Evolutionary conservation across 2,113 vertebrate species (phyloP).

Genomic region (Anas platyrhynchos): DNA sequence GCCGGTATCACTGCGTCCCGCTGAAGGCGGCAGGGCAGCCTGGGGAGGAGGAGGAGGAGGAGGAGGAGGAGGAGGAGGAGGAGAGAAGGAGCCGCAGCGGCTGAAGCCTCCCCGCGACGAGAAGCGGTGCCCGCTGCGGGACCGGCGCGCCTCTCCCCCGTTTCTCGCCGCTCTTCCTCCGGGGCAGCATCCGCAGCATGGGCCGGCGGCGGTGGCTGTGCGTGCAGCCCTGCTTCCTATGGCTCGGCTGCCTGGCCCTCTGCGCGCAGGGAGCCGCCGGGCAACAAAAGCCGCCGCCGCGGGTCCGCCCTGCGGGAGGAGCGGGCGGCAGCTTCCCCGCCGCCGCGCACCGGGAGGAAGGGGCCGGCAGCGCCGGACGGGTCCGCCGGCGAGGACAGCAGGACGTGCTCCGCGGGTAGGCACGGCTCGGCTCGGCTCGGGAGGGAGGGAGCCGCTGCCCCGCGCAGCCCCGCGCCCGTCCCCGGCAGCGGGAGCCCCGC

Average conservation of each 20-base stretch:
- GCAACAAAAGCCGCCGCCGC: slow-evolving; percentile 34
- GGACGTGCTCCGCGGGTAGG: slow-evolving; percentile 80
- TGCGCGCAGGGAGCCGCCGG: slow-evolving; percentile 53
- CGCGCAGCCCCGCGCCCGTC: not conserved
- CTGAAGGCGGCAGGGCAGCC: not conserved
- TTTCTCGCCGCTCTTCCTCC: not conserved
- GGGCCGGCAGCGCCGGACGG: slow-evolving; percentile 35
- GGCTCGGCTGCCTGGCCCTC: slow-evolving; percentile 72
- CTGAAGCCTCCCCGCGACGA: not conserved
- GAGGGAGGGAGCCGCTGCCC: slow-evolving; percentile 30
- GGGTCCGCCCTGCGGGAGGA: slow-evolving; percentile 25
- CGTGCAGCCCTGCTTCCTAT: slow-evolving; percentile 59
- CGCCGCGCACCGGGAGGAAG: slow-evolving; percentile 54
- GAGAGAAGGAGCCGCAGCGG: not conserved
- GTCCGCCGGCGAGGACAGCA: slow-evolving; percentile 80
- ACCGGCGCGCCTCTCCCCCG: not conserved
- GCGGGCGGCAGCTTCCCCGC: not conserved
- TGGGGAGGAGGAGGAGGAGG: not conserved
- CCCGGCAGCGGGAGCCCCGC: too few species aligned
- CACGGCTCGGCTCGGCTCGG: too few species aligned
- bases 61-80: not conserved
- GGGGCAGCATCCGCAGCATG: slow-evolving; percentile 61
- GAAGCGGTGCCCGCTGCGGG: not conserved
- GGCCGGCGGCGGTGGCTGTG: slow-evolving; percentile 51
- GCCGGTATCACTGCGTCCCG: not conserved